Percentiles rank a stretch among this genome's conserved stretches.
These are phyloP conservation scores for Aleiodes alternator DNA, from an alignment of 2,888 invertebrate genomes.

Conservation along the genomic window DNA sequence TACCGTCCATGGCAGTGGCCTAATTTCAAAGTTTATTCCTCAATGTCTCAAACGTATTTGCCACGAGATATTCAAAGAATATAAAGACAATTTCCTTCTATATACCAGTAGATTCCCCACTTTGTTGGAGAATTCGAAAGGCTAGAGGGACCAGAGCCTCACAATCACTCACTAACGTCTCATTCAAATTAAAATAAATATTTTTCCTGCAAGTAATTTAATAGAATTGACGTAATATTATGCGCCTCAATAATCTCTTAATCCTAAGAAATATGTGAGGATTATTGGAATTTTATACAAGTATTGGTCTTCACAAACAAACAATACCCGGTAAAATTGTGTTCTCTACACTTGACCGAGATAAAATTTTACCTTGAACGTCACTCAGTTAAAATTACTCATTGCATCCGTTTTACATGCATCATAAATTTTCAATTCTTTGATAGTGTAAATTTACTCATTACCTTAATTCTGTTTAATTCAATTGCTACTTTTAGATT, in stretches of 20 bases:
- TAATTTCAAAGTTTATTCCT: neutral
- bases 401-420: too few relatives aligned
- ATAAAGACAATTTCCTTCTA: neutral
- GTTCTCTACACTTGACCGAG: constrained; percentile 34
- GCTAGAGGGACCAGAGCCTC: neutral
- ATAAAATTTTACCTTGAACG: constrained; percentile 27
- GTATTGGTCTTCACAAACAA: neutral
- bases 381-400: too few relatives aligned
- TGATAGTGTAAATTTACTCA: neutral
- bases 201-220: neutral
- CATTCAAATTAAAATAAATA: neutral
- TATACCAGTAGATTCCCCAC: neutral
- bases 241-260: constrained; percentile 1
- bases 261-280: neutral
- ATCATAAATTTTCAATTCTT: too few relatives aligned
- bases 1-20: constrained; percentile 52
- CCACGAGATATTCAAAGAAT: neutral
- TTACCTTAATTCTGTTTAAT: too few relatives aligned
- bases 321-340: neutral
- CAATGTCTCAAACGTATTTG: neutral
- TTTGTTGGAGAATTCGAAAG: neutral
- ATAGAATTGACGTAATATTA: neutral
- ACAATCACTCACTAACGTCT: neutral
- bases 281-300: neutral
- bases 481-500: too few relatives aligned